Conservation (phyloP, 1,140 invertebrate species). For the Tetragonula clypearis region DNA sequence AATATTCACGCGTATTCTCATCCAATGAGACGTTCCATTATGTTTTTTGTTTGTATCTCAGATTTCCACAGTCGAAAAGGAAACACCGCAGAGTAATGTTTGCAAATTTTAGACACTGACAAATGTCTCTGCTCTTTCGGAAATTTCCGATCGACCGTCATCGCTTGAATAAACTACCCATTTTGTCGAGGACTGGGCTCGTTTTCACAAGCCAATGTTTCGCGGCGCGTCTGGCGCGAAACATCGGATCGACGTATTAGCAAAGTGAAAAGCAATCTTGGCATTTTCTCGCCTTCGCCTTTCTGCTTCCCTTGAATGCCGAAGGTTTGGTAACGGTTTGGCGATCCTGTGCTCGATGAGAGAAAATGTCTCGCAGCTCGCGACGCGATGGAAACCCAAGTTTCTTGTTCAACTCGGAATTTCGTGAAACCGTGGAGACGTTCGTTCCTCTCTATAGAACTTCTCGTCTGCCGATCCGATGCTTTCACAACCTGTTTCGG, state of each 20-base stretch:
- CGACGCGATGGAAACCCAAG: neutral
- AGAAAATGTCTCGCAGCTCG: conserved; percentile 47
- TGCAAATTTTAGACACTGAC: no score
- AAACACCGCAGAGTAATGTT: no score
- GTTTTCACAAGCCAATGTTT: neutral
- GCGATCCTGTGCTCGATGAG: conserved; percentile 46
- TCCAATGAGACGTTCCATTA: no score
- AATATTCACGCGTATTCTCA: no score
- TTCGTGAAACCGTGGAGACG: neutral
- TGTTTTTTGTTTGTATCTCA: no score
- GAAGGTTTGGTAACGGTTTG: conserved; percentile 20
- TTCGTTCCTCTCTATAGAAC: neutral
- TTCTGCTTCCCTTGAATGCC: conserved; percentile 47
- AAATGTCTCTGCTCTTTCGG: no score
- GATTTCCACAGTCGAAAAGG: no score
- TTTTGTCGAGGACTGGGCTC: neutral
- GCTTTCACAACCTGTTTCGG: neutral
- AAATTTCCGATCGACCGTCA: neutral
- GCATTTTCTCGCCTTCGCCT: conserved; percentile 26
- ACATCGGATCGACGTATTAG: conserved; percentile 37
- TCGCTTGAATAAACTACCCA: no score
- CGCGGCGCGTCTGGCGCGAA: neutral
- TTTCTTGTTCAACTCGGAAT: conserved; percentile 8
- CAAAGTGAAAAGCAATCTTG: conserved; percentile 22
- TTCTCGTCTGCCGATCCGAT: neutral